These are phyloP conservation scores for Pollenia amentaria DNA, from an alignment of 2,888 invertebrate species.

Conservation along the genomic window DNA sequence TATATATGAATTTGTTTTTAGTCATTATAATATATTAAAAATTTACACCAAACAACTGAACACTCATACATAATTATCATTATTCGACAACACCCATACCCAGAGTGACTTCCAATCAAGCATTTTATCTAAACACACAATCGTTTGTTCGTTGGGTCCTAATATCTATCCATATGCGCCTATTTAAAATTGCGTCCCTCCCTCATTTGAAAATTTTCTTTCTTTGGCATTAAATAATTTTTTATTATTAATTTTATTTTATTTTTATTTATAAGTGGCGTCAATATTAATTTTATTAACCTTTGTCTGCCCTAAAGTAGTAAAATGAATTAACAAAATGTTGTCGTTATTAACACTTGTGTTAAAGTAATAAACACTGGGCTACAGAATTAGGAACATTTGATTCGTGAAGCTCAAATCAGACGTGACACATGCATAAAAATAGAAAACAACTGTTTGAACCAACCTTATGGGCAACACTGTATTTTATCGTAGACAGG, in stretches of 20 bases:
- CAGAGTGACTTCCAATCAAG: neutral
- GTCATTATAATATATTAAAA: conserved; percentile 26
- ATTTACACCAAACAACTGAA: conserved; percentile 32
- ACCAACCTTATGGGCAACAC: too few relatives aligned
- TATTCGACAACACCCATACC: neutral
- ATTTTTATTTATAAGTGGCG: conserved; percentile 46
- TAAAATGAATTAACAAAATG: conserved; percentile 33
- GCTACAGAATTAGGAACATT: too few relatives aligned
- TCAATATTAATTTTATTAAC: conserved; percentile 56
- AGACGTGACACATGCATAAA: too few relatives aligned
- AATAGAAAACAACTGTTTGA: too few relatives aligned
- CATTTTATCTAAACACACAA: neutral
- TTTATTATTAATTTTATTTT: conserved; percentile 11
- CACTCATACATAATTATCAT: neutral
- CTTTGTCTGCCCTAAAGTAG: conserved; percentile 58
- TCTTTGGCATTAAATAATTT: neutral
- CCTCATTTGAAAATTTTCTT: conserved; percentile 2
- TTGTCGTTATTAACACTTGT: neutral
- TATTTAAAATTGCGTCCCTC: conserved; percentile 1
- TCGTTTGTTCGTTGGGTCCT: neutral
- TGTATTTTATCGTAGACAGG: too few relatives aligned
- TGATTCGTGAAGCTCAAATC: too few relatives aligned
- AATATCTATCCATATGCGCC: neutral
- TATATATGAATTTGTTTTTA: neutral
- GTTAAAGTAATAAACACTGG: neutral